Evolutionary conservation across 1,140 invertebrate genomes (phyloP), one percentile per base, ranked within the genome.

Genomic region (Solenopsis fugax): DNA sequence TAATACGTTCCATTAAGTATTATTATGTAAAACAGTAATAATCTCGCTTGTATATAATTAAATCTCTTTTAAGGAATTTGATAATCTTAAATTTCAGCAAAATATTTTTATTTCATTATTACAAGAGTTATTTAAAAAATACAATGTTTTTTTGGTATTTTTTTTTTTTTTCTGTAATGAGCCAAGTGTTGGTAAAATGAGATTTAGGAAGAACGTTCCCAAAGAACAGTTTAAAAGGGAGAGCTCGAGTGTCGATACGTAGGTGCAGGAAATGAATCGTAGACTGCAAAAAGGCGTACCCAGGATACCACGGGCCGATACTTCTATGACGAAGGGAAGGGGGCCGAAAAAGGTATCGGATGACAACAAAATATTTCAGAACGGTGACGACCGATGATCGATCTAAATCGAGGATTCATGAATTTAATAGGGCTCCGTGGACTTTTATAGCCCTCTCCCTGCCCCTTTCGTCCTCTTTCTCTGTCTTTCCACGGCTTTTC

Each of bases 341-440:
- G 10, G n/a, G 41, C 4, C 41, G 87, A 78, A 89, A 73, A 80
- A 67, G 67, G 34, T 45, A 64, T 41, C 50, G 50, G 52, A 21
- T 58, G 52, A 80, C 60, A 50, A 10, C 87, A 88, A 90, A 87
- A 84, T 54, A 56, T 84, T 82, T 84, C 69, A 58, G 80, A 37
- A 52, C 29, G 52, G 69, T 60, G 80, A 54, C 72, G 54, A 81
- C 29, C 58, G 56, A 45, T 62, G 81, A 86, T 75, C 65, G 65
- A 76, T 85, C 76, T 89, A 90, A 90, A 78, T 72, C 71, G 50
- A 71, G 29, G 88, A 87, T 90, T 91, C 90, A 87, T 88, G 86
- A 89, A 90, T 90, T 89, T 90, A 89, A 90, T 90, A 89, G 71
- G 56, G 72, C 78, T 80, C 84, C 67, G 52, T 84, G 80, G 69